Percentiles rank a stretch among this genome's conserved stretches.
Conservation (phyloP, 1,140 invertebrate species). For the Drosophila ambigua region DNA sequence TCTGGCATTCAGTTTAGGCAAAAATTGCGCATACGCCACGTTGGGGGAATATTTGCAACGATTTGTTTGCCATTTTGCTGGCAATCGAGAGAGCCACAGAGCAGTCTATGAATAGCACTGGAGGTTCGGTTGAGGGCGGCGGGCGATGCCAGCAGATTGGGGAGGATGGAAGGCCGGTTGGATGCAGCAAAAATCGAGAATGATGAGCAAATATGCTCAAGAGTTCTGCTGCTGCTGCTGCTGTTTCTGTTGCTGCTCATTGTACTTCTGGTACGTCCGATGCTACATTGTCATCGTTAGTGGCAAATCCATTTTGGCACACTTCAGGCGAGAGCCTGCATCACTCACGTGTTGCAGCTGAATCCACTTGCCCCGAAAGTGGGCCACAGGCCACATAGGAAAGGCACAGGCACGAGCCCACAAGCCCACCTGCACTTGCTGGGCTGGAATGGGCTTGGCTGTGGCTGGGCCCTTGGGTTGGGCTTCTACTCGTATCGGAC, state of each 20-base stretch:
- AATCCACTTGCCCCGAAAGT: slow-evolving; percentile 9
- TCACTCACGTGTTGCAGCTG: slow-evolving; percentile 62
- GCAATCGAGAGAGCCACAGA: slow-evolving; percentile 37
- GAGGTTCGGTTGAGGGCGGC: not conserved
- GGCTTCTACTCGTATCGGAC: slow-evolving; percentile 16
- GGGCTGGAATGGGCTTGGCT: too few relatives aligned
- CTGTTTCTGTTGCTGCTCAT: slow-evolving; percentile 5
- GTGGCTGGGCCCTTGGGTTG: not conserved
- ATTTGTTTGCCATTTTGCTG: slow-evolving; percentile 55
- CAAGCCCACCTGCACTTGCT: too few relatives aligned
- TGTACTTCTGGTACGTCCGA: too few relatives aligned
- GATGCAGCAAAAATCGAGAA: slow-evolving; percentile 32
- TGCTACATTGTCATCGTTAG: slow-evolving; percentile 51
- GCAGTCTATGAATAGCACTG: slow-evolving; percentile 34
- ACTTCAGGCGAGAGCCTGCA: slow-evolving; percentile 45
- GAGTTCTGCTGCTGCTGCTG: slow-evolving; percentile 52
- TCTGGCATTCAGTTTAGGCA: slow-evolving; percentile 19
- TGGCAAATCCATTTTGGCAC: slow-evolving; percentile 55
- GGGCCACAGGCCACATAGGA: not conserved
- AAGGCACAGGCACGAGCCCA: not conserved
- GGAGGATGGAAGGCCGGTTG: too few relatives aligned
- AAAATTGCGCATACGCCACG: slow-evolving; percentile 70
- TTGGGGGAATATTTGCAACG: slow-evolving; percentile 54
- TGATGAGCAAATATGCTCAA: slow-evolving; percentile 57
- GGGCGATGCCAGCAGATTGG: not conserved